A percentile compares a stretch with the other conserved stretches of the same genome.
phyloP scores from a whole-genome alignment of 23 tunicate genomes.

The Halocynthia roretzi region DNA sequence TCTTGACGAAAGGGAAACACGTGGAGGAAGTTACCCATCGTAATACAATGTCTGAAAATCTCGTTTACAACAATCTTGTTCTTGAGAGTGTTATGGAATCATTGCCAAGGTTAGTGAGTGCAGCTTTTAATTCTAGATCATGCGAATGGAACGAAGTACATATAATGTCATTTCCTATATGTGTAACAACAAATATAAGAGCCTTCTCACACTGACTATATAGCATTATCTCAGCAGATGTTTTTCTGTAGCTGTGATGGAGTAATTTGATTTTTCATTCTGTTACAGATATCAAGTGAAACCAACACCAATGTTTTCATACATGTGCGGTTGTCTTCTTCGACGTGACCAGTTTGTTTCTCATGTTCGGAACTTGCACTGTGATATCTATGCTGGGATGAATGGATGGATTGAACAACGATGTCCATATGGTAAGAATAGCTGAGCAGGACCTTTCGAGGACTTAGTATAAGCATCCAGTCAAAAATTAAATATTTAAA shows the following conservation, averaged over 20 bases:
- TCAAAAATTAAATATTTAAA: too few species aligned
- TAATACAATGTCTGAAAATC: neutral
- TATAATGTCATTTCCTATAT: too few species aligned
- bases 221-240: too few species aligned
- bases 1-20: neutral
- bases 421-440: conserved; percentile 42
- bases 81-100: conserved; percentile 5
- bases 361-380: conserved; percentile 61
- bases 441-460: neutral
- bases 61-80: neutral
- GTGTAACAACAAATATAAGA: too few species aligned
- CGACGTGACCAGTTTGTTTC: conserved; percentile 64
- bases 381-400: conserved; percentile 56
- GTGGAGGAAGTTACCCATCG: neutral
- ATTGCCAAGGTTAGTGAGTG: neutral
- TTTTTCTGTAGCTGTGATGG: neutral
- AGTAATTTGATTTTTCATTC: neutral
- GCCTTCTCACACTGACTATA: too few species aligned
- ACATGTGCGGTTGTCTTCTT: conserved; percentile 66
- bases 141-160: too few species aligned
- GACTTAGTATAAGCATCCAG: too few species aligned
- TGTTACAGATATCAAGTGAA: conserved; percentile 4
- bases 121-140: neutral
- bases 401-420: conserved; percentile 78
- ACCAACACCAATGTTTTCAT: conserved; percentile 25